Base-by-base conservation (phyloP, 2,888 invertebrate genomes). In the Cerastis leucographa region DNA sequence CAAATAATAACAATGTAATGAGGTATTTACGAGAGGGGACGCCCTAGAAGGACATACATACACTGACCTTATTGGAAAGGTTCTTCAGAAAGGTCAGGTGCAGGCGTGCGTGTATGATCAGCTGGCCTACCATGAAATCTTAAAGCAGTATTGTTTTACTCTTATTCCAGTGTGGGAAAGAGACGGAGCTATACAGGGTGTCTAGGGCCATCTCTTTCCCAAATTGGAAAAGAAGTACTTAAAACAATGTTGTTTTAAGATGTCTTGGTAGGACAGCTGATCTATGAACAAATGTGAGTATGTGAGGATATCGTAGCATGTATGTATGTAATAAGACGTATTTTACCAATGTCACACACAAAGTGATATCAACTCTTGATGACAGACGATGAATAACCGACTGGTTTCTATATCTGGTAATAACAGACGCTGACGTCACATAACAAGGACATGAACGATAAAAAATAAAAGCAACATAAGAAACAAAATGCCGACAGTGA, bases 341-440 rank as follows among this genome's bases (percentile, higher is more conserved):
- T 56, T 35, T 35, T 56, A 9, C 11, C 74, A 35, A 35, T 40
- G 12, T 35, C 22, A 65, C 14, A 61, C 14, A 35, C 35, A 35
- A 35, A 35, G 7, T 19, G 35, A 14, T 51, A 65, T 25, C 29
- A n/a, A 56, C 25, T 40, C n/a, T 40, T 19, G 9, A 61, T 75
- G 66, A 56, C 62, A 65, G 35, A 73, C 59, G 35, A 84, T 70
- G 84, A 80, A 73, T 84, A 84, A 84, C 12, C 64, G 19, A 25
- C 79, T 68, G 62, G 44, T 19, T 79, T 51, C 35, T 83, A 44
- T 62, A 66, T 56, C 74, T 70, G 56, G 29, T n/a, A 67, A 29
- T 74, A 84, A 62, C 51, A 79, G 65, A 74, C 65, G 42, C n/a
- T 83, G 73, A 74, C 84, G 81, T 68, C 84, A 84, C 51, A 42